Percentiles rank a stretch among this genome's conserved stretches.
phyloP scores from a whole-genome alignment of 30 jellyfish, hydroid and myxozoan genomes.

The Cassiopea andromeda region DNA sequence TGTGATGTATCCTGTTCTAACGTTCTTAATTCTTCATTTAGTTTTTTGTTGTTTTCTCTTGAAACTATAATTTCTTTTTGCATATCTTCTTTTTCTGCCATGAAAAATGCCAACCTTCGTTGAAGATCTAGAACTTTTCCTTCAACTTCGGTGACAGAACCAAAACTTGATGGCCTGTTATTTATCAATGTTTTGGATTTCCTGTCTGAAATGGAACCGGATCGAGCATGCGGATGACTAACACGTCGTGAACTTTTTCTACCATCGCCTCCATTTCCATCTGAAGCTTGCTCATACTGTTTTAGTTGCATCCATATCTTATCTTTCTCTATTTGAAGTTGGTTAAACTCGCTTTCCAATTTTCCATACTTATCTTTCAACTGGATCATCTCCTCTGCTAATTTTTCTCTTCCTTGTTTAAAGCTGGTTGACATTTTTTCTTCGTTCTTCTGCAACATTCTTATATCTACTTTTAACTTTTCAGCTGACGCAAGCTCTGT shows the following conservation, averaged over 20 bases:
- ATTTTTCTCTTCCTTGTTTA: conserved; percentile 84
- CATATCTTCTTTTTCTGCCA: conserved; percentile 99
- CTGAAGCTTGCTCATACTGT: conserved; percentile 74
- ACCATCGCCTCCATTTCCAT: conserved; percentile 11
- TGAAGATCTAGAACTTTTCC: conserved; percentile 94
- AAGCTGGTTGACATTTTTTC: conserved; percentile 80
- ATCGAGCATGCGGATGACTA: conserved; percentile 72
- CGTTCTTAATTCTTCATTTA: conserved; percentile 81
- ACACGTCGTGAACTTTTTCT: conserved; percentile 51
- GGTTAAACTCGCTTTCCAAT: conserved; percentile 81
- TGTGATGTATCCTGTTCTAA: conserved; percentile 94
- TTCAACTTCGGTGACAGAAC: conserved; percentile 95
- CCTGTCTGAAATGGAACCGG: conserved; percentile 68
- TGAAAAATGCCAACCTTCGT: conserved; percentile 94
- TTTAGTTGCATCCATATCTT: conserved; percentile 83
- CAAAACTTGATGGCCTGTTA: conserved; percentile 85
- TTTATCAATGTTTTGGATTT: conserved; percentile 49
- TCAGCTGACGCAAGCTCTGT: conserved; percentile 90
- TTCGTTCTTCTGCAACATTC: conserved; percentile 90
- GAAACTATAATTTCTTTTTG: conserved; percentile 93
- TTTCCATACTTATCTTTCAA: conserved; percentile 79
- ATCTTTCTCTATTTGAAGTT: conserved; percentile 83
- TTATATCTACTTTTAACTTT: conserved; percentile 80
- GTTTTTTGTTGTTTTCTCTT: conserved; percentile 84
- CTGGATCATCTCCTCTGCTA: conserved; percentile 65